These are phyloP conservation scores for Corythoichthys intestinalis DNA, from an alignment of 2,113 vertebrate genomes.

Conservation along the genomic window DNA sequence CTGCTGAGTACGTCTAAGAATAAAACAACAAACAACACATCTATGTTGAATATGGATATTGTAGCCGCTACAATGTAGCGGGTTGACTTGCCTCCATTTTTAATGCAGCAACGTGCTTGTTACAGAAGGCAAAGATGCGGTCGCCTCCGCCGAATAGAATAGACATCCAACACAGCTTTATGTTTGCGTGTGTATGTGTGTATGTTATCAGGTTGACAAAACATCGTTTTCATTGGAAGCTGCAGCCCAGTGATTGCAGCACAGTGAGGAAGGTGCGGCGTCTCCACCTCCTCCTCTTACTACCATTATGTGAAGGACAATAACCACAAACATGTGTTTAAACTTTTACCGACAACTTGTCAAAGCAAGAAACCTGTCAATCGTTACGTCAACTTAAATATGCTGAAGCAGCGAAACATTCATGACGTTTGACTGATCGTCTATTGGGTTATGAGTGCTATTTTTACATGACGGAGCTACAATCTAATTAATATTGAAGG, in stretches of 20 bases:
- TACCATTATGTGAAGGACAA: not conserved
- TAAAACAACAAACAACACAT: conserved; percentile 23
- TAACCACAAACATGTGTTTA: not conserved
- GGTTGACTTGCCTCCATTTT: conserved; percentile 9
- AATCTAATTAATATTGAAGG: too few relatives aligned
- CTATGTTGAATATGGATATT: conserved; percentile 18
- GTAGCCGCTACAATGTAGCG: not conserved
- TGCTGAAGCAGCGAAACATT: not conserved
- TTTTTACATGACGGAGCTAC: too few relatives aligned
- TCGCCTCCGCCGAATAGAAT: not conserved
- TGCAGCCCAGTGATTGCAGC: not conserved
- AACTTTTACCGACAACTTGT: not conserved
- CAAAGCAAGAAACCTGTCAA: not conserved
- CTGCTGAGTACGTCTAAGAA: conserved; percentile 31
- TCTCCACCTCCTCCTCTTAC: not conserved
- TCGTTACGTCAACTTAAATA: not conserved
- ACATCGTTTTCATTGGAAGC: conserved; percentile 1
- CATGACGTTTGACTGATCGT: too few relatives aligned
- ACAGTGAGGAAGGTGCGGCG: not conserved
- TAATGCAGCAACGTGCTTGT: conserved; percentile 9
- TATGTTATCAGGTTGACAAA: not conserved
- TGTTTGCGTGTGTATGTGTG: not conserved
- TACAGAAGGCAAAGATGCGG: conserved; percentile 9
- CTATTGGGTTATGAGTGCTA: too few relatives aligned
- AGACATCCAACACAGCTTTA: not conserved